Percentiles rank a stretch among this genome's conserved stretches.
phyloP scores from a whole-genome alignment of 2,113 vertebrate genomes.

The Syngnathus typhle region DNA sequence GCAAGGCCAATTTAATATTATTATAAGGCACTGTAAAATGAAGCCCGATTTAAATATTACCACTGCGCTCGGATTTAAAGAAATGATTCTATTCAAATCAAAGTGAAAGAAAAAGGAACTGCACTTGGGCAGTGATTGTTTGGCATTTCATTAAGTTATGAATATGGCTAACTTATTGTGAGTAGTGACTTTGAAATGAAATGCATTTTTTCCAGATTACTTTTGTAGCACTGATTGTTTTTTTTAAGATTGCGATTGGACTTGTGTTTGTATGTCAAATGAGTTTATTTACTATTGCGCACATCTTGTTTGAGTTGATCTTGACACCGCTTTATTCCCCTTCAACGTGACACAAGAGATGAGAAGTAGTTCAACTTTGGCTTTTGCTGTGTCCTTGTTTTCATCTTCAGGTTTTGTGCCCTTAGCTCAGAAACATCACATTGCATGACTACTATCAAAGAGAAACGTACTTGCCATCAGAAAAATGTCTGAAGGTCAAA shows the following conservation, averaged over 20 bases:
- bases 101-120: no score
- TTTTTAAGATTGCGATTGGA: slow-evolving; percentile 18
- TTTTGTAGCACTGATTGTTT: slow-evolving; percentile 34
- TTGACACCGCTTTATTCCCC: neutral
- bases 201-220: slow-evolving; percentile 24
- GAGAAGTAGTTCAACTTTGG: neutral
- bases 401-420: slow-evolving; percentile 19
- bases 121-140: no score
- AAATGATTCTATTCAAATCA: no score
- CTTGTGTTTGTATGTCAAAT: slow-evolving; percentile 4
- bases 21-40: no score
- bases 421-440: slow-evolving; percentile 17
- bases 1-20: no score
- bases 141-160: no score
- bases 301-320: neutral
- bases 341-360: neutral
- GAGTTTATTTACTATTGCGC: neutral
- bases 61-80: no score
- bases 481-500: neutral
- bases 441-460: neutral
- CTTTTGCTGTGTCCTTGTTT: slow-evolving; percentile 24
- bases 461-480: neutral
- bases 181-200: slow-evolving; percentile 21
- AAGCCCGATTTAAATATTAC: no score
- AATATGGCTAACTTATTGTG: neutral